Base-by-base conservation (phyloP, 2,113 vertebrate genomes). In the Paradisaea rubra region DNA sequence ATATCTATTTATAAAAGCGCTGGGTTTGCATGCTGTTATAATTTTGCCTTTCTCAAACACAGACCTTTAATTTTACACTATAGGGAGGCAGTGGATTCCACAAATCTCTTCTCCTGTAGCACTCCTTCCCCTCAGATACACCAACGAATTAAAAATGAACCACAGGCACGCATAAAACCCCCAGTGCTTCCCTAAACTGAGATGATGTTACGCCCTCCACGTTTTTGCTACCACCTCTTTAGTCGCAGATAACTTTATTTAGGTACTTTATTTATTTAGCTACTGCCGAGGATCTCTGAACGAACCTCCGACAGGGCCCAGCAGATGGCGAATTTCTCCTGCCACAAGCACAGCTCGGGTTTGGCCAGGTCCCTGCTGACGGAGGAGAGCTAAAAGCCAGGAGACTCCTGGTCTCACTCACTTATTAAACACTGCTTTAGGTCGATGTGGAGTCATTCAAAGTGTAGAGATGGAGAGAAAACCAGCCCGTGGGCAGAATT, bases 251-350 rank as follows among this genome's bases (percentile, higher is more conserved):
- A 8, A 12, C 11, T 64, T 56, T 15, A 15, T 7, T 20, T 3
- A 7, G 41, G 44, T 9, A 2, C 10, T 39, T 39, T 39, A 39
- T 39, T 39, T 39, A 39, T 39, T 39, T 39, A 45, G 10, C 31
- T 2, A 3, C 1, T 44, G 31, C 6, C 44, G 4, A 50, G 59
- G 27, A 52, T 25, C 24, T 13, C 6, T 0, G 33, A 35, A 10
- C 9, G 44, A 39, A 1, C 10, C 27, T 24, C 60, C 7, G 3
- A 0, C 37, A 22, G n/a, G 28, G n/a, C 59, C 86, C 70, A 35
- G 95, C 63, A 97, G 97, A 77, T 74, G 95, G 95, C 91, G 77
- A 94, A 47, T 79, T 16, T 11, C 83, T 54, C 59, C 25, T n/a
- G 15, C 35, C 59, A 7, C 18, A 47, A 20, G 30, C 89, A 1